These are phyloP conservation scores for Saccostrea echinata DNA, from an alignment of 1,140 invertebrate species.

Conservation along the genomic window DNA sequence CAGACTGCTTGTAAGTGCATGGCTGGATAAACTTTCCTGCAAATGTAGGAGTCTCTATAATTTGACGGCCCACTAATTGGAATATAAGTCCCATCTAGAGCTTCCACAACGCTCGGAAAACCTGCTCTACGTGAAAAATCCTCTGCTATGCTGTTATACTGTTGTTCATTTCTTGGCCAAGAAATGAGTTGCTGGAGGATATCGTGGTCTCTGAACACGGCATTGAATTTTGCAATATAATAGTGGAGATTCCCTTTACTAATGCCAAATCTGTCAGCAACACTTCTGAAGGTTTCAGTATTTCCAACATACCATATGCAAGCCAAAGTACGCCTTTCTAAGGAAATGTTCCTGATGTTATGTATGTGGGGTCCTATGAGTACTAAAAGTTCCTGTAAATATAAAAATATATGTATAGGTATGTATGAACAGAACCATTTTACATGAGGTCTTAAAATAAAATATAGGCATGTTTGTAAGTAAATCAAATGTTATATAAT, in stretches of 20 bases:
- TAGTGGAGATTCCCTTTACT: constrained; percentile 42
- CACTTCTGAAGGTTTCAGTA: constrained; percentile 52
- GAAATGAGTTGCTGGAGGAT: not conserved
- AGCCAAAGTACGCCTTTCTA: not conserved
- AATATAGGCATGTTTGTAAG: too few relatives aligned
- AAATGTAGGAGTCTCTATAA: constrained; percentile 49
- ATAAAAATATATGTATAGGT: too few relatives aligned
- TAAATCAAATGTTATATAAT: too few relatives aligned
- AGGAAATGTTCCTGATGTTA: not conserved
- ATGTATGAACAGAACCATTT: too few relatives aligned
- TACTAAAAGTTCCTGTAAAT: too few relatives aligned
- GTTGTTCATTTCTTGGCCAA: not conserved
- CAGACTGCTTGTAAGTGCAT: constrained; percentile 58
- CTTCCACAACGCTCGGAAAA: not conserved
- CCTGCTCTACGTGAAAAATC: constrained; percentile 8
- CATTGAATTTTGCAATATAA: not conserved
- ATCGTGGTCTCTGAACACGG: not conserved
- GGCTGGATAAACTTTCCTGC: constrained; percentile 55
- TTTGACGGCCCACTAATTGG: constrained; percentile 45
- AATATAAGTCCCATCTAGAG: constrained; percentile 52
- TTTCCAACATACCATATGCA: constrained; percentile 20
- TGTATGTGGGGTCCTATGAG: too few relatives aligned
- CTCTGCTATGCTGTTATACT: constrained; percentile 4
- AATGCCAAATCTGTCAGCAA: constrained; percentile 57
- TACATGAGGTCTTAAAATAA: too few relatives aligned